Evolutionary conservation across 1,140 invertebrate genomes (phyloP), one percentile per base, ranked within the genome.

Genomic region (Zaprionus lachaisei): DNA sequence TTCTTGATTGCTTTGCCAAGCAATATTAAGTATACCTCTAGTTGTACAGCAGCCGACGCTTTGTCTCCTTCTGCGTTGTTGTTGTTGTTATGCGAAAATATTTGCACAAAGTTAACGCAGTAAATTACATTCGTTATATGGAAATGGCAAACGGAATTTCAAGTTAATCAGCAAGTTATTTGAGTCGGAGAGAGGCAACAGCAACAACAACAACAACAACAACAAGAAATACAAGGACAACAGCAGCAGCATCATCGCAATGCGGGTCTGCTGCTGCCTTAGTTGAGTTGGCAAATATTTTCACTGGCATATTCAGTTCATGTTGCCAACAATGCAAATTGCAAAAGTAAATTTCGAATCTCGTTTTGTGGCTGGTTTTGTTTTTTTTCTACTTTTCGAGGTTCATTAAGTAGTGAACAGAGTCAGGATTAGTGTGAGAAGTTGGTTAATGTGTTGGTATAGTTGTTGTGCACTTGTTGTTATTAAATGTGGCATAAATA

Each of bases 111-210:
- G 73, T 66, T 66, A 60, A 72, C 55, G 58, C 61, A 77, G 69
- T 72, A 77, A 77, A 77, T 73, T 77, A 77, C 62, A 72, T 57
- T 72, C 73, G 34, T 60, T 49, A 71, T 63, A 62, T 74, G 72
- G 58, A 71, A 75, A 76, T 76, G 73, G 61, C 61, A 60, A 71
- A 71, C 44, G 68, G 73, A 72, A 76, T 76, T 76, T 58, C 61
- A 72, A 76, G 61, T 76, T 76, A 76, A 76, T 76, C 73, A 76
- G 73, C 68, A 58, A 76, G 67, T 75, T 75, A 76, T 58, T 71
- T 76, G 41, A 24, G 20, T 17, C 26, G 17, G 22, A 34, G n/a
- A 65, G 17, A 44, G 31, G 38, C 54, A 67, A 34, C 44, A 44
- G 38, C 54, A 67, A 31, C 9, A 26, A 12, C n/a, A 63, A 49